These are phyloP conservation scores for Lysandra coridon DNA, from an alignment of 2,888 invertebrate species.

Conservation along the genomic window DNA sequence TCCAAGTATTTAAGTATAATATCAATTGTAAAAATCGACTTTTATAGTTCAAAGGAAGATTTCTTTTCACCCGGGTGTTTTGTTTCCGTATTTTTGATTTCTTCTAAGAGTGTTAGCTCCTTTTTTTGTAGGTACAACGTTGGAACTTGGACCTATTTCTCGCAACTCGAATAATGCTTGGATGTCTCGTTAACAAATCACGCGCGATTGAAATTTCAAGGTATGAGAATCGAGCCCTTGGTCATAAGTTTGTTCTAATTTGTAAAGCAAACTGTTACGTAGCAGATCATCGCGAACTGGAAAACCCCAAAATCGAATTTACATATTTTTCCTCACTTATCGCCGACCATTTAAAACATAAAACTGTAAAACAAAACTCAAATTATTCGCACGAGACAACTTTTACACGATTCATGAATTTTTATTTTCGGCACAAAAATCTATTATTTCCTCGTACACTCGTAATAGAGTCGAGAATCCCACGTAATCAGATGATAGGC, in stretches of 20 bases:
- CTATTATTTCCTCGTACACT: background rate
- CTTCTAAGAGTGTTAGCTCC: too few relatives aligned
- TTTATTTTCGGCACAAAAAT: background rate
- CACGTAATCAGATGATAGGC: conserved; percentile 33
- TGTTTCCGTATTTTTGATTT: background rate
- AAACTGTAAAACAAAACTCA: conserved; percentile 3
- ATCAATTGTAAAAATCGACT: conserved; percentile 8
- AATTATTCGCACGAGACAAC: conserved; percentile 12
- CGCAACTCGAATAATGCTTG: background rate
- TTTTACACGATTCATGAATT: conserved; percentile 10
- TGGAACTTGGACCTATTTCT: background rate
- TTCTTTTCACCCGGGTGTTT: background rate
- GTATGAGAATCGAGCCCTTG: background rate
- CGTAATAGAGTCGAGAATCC: background rate
- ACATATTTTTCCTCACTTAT: background rate
- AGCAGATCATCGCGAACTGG: background rate
- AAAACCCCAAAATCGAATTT: background rate
- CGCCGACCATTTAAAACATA: background rate
- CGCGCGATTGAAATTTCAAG: background rate
- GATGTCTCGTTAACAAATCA: too few relatives aligned
- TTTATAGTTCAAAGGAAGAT: background rate
- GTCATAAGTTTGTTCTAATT: background rate
- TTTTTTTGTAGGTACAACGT: background rate
- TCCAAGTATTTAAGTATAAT: conserved; percentile 1
- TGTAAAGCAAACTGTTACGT: background rate